These are phyloP conservation scores for Xylota sylvarum DNA, from an alignment of 2,888 invertebrate genomes.

Conservation along the genomic window DNA sequence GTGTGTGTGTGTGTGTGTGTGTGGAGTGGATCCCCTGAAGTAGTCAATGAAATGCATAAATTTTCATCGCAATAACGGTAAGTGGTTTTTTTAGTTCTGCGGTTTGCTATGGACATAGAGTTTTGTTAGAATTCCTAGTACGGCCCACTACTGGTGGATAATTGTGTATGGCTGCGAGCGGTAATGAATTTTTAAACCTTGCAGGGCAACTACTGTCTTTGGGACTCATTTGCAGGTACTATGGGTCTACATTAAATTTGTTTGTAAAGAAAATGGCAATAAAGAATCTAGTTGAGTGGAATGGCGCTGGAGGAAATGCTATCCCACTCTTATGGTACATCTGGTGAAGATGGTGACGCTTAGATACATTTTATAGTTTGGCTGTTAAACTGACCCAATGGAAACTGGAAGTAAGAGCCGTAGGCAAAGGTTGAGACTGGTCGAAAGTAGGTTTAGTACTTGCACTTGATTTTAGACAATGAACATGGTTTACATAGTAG, in stretches of 20 bases:
- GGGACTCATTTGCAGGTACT: slow-evolving; percentile 4
- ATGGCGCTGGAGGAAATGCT: no score
- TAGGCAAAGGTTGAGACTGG: no score
- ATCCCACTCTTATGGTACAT: no score
- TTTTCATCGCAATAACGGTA: slow-evolving; percentile 71
- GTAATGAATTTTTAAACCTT: slow-evolving; percentile 56
- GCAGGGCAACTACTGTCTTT: slow-evolving; percentile 19
- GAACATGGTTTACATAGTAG: no score
- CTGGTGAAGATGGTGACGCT: no score
- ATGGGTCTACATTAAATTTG: background rate
- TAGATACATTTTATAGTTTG: no score
- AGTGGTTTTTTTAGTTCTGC: slow-evolving; percentile 56
- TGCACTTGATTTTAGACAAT: no score
- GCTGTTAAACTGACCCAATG: no score
- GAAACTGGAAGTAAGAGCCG: no score
- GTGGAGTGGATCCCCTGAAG: slow-evolving; percentile 32
- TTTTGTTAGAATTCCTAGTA: slow-evolving; percentile 1
- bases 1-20: background rate
- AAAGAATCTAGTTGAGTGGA: background rate
- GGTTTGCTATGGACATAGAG: slow-evolving; percentile 8
- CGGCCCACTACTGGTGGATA: slow-evolving; percentile 9
- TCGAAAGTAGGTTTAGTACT: background rate
- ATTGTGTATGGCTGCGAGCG: slow-evolving; percentile 8
- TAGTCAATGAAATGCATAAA: slow-evolving; percentile 72
- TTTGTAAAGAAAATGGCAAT: background rate